Evolutionary conservation across 2,113 vertebrate species (phyloP).

Genomic region (Bungarus multicinctus): DNA sequence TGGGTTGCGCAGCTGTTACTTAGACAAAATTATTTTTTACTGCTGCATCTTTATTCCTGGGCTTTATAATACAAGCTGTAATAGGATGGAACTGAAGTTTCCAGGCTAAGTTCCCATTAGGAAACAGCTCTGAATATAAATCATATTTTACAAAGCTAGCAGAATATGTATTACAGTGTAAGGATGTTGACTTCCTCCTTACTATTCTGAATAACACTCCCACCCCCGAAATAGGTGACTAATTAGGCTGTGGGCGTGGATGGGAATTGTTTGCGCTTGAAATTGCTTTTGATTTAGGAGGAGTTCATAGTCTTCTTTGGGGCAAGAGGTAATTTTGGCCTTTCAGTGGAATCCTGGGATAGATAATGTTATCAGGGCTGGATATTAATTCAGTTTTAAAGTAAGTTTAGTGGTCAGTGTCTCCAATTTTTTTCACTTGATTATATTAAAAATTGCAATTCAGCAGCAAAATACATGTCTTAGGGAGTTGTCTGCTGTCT

Average conservation of each 20-base stretch:
- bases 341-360: not conserved
- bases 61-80: not conserved
- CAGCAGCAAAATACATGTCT: not conserved
- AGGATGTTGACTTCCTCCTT: not conserved
- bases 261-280: not conserved
- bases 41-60: not conserved
- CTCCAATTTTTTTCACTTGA: not conserved
- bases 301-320: not conserved
- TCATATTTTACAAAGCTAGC: not conserved
- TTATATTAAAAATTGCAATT: not conserved
- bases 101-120: not conserved
- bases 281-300: not conserved
- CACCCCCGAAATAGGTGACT: not conserved
- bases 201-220: not conserved
- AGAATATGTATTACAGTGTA: not conserved
- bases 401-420: not conserved
- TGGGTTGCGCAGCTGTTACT: rapidly evolving
- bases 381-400: not conserved
- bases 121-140: not conserved
- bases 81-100: not conserved
- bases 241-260: not conserved
- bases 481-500: not conserved
- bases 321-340: not conserved
- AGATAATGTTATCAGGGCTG: not conserved
- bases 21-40: not conserved